Evolutionary conservation across 2,113 vertebrate species (phyloP).

Genomic region (Odobenus rosmarus): DNA sequence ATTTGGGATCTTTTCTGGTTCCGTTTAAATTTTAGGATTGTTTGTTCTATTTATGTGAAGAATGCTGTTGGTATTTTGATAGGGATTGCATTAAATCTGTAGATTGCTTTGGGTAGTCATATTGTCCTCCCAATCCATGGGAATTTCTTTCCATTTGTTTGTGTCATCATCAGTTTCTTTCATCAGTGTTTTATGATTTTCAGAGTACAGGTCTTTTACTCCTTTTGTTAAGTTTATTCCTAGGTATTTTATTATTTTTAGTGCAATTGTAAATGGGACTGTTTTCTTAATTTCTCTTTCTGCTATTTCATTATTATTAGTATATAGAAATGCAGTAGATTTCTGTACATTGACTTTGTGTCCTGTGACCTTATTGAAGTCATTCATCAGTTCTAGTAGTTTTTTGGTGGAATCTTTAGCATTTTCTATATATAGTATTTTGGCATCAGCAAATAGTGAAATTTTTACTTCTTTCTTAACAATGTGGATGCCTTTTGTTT

Average conservation of each 20-base stretch:
- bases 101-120: background rate
- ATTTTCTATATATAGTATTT: background rate
- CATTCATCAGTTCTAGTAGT: background rate
- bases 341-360: background rate
- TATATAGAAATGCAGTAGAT: background rate
- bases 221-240: background rate
- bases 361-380: background rate
- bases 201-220: background rate
- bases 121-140: background rate
- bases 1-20: background rate
- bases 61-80: background rate
- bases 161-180: background rate
- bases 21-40: background rate
- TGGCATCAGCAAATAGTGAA: background rate
- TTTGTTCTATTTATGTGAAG: background rate
- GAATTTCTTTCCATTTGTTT: background rate
- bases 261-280: background rate
- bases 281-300: background rate
- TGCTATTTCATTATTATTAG: background rate
- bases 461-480: background rate
- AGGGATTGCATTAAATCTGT: background rate
- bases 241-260: background rate
- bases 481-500: background rate
- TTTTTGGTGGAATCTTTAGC: background rate
- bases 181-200: background rate